phyloP scores from a whole-genome alignment of 2,797 vertebrate genomes.

The Hypotaenidia philippensis region DNA sequence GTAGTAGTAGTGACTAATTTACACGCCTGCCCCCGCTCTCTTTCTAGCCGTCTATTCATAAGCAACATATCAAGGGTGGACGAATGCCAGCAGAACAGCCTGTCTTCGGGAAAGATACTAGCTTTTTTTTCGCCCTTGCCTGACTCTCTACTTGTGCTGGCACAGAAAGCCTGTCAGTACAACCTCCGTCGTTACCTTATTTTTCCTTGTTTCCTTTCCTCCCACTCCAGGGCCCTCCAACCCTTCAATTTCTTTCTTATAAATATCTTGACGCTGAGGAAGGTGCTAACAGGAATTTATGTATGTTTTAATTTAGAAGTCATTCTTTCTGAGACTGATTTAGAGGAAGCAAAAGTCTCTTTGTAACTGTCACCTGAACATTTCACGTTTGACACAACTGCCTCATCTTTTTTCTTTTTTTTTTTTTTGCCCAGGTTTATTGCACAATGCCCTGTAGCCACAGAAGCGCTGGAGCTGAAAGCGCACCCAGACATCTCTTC shows the following conservation, averaged over 20 bases:
- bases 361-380: not conserved
- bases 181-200: conserved; percentile 18
- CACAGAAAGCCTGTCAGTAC: conserved; percentile 41
- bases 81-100: conserved; percentile 59
- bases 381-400: not conserved
- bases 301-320: not conserved
- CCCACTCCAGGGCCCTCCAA: not conserved
- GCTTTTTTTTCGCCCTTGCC: conserved; percentile 42
- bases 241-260: not conserved
- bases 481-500: not conserved
- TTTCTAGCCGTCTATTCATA: conserved; percentile 51
- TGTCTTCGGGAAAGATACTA: conserved; percentile 57
- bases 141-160: conserved; percentile 43
- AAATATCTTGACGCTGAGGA: not conserved
- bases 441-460: not conserved
- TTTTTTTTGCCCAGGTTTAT: not conserved
- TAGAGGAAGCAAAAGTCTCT: conserved; percentile 2
- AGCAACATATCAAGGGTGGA: conserved; percentile 48
- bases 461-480: not conserved
- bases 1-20: conserved; percentile 65
- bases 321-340: not conserved
- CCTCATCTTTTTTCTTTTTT: not conserved
- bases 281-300: not conserved
- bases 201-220: conserved; percentile 23
- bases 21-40: conserved; percentile 25